Evolutionary conservation across 2,113 vertebrate genomes (phyloP).

Genomic region (Trochalopteron elliotii): DNA sequence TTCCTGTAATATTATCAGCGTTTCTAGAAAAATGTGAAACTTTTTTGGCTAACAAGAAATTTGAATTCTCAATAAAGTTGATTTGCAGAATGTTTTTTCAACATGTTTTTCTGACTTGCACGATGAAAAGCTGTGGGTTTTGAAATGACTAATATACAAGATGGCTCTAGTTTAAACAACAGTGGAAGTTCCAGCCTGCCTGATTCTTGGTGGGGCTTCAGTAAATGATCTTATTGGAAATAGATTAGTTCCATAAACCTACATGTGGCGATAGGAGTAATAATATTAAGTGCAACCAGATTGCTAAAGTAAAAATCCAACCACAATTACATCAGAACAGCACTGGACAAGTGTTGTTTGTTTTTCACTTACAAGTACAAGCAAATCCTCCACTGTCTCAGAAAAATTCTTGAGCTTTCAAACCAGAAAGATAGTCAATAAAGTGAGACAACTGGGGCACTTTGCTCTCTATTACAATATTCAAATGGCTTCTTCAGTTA

Average conservation of each 20-base stretch:
- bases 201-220: constrained; percentile 46
- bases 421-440: neutral
- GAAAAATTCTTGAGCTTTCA: neutral
- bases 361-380: neutral
- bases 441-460: neutral
- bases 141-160: neutral
- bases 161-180: constrained; percentile 8
- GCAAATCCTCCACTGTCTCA: neutral
- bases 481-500: neutral
- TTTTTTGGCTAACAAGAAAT: neutral
- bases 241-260: constrained; percentile 57
- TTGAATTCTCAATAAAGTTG: neutral
- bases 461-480: neutral
- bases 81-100: neutral
- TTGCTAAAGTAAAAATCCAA: constrained; percentile 32
- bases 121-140: neutral
- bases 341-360: neutral
- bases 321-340: neutral
- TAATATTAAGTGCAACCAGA: constrained; percentile 12
- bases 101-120: neutral
- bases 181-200: constrained; percentile 13
- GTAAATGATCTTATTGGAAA: constrained; percentile 47
- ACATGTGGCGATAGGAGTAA: constrained; percentile 22
- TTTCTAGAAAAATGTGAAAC: neutral
- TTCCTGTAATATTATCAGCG: neutral